Evolutionary conservation across 1,140 invertebrate species (phyloP), one percentile per base, ranked within the genome.

Genomic region (Trachymyrmex septentrionalis): DNA sequence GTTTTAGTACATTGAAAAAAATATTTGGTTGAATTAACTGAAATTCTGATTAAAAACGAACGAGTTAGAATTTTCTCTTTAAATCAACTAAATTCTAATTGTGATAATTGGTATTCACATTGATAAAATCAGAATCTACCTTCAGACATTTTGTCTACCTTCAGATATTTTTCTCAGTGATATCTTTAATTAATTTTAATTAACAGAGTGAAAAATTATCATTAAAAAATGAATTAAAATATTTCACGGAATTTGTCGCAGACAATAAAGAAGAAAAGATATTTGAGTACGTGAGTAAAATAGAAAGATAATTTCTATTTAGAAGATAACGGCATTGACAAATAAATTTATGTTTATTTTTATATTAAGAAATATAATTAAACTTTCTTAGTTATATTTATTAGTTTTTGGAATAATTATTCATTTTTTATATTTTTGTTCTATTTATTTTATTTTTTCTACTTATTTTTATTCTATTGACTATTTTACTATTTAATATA

Each of bases 181-280:
- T 24, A 9, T 24, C 21, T 16, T 80, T 16, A 69, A 80, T 30
- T 59, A 53, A 59, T 27, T 48, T 27, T 57, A 19, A 16, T 10
- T 9, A 12, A 53, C 19, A 90, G 85, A 50, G 5, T 10, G 64
- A 38, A 27, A 88, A 59, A 57, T 7, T 77, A 1, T 21, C 75
- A 6, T 3, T 14, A 12, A 69, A 12, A 2, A 81, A 71, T 53
- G 61, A 81, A 59, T 19, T 48, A 3, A 81, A 86, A 9, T 50
- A 14, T 10, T 53, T 27, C 3, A 7, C 55, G 30, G 27, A 53
- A 66, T 61, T 10, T n/a, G 16, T 44, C 16, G 34, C 7, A 1
- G 19, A 55, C 19, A 71, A n/a, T 34, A 1, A 72, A n/a, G 12
- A 38, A 0, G 30, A 80, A 64, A 86, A 80, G 57, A 63, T 86